Evolutionary conservation across 2,888 invertebrate genomes (phyloP), one percentile per base, ranked within the genome.

Genomic region (Glaucopsyche alexis): DNA sequence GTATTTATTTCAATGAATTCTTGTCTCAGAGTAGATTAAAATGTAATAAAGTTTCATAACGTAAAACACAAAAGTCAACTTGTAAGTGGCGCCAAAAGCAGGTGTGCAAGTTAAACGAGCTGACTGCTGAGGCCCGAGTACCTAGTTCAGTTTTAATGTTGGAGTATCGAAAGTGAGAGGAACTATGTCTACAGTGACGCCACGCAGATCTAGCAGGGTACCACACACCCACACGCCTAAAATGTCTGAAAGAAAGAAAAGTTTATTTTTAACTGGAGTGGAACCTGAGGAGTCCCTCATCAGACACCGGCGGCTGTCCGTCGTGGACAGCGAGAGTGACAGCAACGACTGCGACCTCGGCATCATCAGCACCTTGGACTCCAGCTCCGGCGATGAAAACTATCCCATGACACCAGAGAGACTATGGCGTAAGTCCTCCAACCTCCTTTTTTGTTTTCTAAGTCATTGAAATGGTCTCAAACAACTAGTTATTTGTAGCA

Each of bases 201-300:
- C 93, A 14, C 84, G 91, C 60, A 88, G 91, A 74, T 90, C 90
- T 19, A 78, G 87, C 74, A 86, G 91, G 13, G 77, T 85, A 74
- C 86, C 88, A 11, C 87, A 88, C 73, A 85, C 79, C 67, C 91
- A 93, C 77, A 95, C 95, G 1, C 94, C 95, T 2, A 94, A 94
- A 80, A 89, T 95, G 83, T 91, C 94, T 0, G 95, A 95, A 77
- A 91, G 95, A 45, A 95, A 95, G 80, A 94, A 95, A 77, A 94
- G 94, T 77, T 87, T 95, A 77, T 95, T 96, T 80, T 94, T 94
- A 81, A 78, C 79, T 13, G 83, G 86, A 73, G 72, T 74, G 52
- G 77, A 77, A 52, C 73, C 77, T 74, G 80, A 85, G 78, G 91
- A 90, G 79, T 90, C 91, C 5, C 75, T 91, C 77, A 92, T 90